Base-by-base conservation (phyloP, 2,888 invertebrate genomes). In the Limnephilus marmoratus region DNA sequence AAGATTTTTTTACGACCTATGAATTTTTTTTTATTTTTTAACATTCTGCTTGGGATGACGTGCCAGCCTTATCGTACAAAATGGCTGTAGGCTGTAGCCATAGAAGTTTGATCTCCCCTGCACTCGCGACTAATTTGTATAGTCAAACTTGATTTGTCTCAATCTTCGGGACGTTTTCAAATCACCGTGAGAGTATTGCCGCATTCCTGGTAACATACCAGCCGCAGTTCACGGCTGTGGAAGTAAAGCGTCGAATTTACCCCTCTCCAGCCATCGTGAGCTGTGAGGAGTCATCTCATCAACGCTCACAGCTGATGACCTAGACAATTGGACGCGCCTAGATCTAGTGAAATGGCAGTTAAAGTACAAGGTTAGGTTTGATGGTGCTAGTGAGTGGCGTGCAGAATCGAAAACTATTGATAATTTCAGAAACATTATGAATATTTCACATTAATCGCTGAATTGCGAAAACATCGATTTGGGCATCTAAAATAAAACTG, bases 71-170 rank as follows among this genome's bases (percentile, higher is more conserved):
- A 24, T 68, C 68, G 24, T 68, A 9, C 9, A 68, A 5, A 7
- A 24, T 7, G 9, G 13, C 41, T 41, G 2, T 2, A 45, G 45
- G 13, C 49, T 15, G 3, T 15, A 49, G 49, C 49, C 49, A 15
- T 49, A n/a, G 7, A 83, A 1, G 83, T 37, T 88, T 88, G 88
- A 88, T 34, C 31, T 15, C n/a, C 90, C 81, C 90, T 81, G 90
- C 18, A 13, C n/a, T 85, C 80, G 80, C 90, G 85, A 90, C 90
- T 90, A 81, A 83, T 90, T 90, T 90, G 91, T 90, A 90, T 31
- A 53, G 91, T 90, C 53, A 90, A 91, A 90, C 81, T 90, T 85
- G 86, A 91, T 91, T 91, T 91, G 91, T 91, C 91, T 91, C 91
- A 89, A 90, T 91, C 89, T 89, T 68, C 68, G 49, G 88, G 53